A percentile compares a stretch with the other conserved stretches of the same genome.
Conservation (phyloP, 2,113 vertebrate species). For the Anser brachyrhynchus region DNA sequence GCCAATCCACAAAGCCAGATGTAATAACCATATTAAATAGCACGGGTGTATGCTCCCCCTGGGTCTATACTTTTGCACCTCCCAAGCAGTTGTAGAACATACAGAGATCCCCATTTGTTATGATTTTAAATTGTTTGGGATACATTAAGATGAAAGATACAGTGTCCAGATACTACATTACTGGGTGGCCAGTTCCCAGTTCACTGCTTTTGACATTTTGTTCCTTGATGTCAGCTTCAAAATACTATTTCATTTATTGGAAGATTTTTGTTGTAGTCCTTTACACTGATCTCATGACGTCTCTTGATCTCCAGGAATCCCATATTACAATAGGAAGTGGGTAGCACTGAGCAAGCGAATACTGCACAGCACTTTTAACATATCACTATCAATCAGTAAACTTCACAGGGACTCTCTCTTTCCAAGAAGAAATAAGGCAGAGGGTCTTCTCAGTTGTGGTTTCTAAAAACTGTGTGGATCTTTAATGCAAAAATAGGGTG, state of each 20-base stretch:
- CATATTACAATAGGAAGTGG: not conserved
- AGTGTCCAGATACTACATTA: not conserved
- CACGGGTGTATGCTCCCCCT: not conserved
- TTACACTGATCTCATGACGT: not conserved
- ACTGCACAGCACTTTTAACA: not conserved
- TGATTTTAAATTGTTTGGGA: not conserved
- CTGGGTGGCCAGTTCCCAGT: constrained; percentile 40
- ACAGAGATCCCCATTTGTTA: not conserved
- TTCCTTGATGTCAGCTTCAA: constrained; percentile 31
- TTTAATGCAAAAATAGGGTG: not conserved
- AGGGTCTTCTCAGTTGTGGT: not conserved
- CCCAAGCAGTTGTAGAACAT: constrained; percentile 4
- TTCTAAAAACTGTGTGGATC: not conserved
- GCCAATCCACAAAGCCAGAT: not conserved
- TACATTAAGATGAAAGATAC: constrained; percentile 17
- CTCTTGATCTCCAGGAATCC: constrained; percentile 7
- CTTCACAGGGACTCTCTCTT: not conserved
- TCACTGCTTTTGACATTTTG: constrained; percentile 35
- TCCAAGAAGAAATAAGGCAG: not conserved
- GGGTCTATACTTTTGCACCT: not conserved
- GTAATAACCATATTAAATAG: constrained; percentile 21
- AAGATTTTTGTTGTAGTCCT: constrained; percentile 7
- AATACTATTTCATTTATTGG: not conserved
- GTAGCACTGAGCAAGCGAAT: constrained; percentile 9
- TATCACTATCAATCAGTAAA: not conserved